These are phyloP conservation scores for Urophycis tenuis DNA, from an alignment of 2,797 vertebrate genomes.

Conservation along the genomic window DNA sequence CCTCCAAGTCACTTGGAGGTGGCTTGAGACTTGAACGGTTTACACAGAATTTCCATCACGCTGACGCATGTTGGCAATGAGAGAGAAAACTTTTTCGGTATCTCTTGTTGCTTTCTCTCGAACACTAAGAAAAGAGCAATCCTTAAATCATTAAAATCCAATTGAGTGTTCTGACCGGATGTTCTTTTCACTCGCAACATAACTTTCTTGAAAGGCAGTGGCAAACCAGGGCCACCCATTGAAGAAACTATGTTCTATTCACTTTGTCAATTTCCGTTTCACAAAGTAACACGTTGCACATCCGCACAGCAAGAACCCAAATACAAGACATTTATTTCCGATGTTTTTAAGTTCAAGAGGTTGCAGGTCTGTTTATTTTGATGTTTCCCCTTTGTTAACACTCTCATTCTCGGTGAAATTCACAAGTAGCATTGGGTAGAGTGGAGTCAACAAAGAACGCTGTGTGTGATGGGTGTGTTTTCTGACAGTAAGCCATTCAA, in stretches of 20 bases:
- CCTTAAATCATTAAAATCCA: neutral
- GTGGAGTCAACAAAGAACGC: neutral
- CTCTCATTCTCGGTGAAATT: neutral
- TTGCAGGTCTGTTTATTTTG: neutral
- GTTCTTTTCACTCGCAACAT: slow-evolving; percentile 12
- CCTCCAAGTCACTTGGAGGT: neutral
- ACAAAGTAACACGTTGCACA: neutral
- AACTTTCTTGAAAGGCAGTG: slow-evolving; percentile 21
- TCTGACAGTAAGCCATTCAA: neutral
- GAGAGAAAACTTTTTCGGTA: too few species aligned
- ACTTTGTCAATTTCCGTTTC: slow-evolving; percentile 26
- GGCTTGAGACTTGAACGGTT: too few species aligned
- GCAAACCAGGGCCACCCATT: slow-evolving; percentile 29
- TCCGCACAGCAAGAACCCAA: neutral
- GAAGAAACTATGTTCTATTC: neutral
- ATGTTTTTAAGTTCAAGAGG: neutral
- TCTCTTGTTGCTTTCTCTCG: too few species aligned
- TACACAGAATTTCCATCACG: too few species aligned
- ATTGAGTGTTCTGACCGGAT: slow-evolving; percentile 6
- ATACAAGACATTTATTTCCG: neutral
- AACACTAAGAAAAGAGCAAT: neutral
- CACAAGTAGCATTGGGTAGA: neutral
- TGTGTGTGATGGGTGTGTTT: neutral
- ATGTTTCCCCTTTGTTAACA: neutral
- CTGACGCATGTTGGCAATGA: too few species aligned